Conservation (phyloP, 1,140 invertebrate genomes). For the Saccostrea echinata region DNA sequence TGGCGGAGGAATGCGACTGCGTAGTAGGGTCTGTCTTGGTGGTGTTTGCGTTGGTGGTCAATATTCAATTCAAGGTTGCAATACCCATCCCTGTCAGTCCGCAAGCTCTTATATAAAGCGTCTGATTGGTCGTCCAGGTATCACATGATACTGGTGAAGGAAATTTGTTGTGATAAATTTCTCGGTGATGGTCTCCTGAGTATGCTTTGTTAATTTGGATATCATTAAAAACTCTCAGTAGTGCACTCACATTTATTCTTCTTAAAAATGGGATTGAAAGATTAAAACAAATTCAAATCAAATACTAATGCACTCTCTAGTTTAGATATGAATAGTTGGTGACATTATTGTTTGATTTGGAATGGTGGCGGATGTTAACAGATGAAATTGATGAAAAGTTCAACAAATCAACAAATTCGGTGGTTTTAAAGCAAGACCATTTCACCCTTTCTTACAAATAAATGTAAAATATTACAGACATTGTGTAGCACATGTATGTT, state of each 20-base stretch:
- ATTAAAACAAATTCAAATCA: too few relatives aligned
- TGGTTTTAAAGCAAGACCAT: too few relatives aligned
- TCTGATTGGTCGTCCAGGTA: neutral
- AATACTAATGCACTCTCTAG: too few relatives aligned
- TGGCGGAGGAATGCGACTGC: conserved; percentile 20
- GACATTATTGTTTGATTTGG: too few relatives aligned
- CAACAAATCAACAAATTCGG: too few relatives aligned
- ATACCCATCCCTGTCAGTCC: neutral
- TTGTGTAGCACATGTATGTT: too few relatives aligned
- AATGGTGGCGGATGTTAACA: too few relatives aligned
- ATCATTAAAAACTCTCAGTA: neutral
- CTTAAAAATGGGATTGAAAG: too few relatives aligned
- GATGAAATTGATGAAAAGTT: too few relatives aligned
- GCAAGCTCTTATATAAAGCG: neutral
- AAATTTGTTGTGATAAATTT: neutral
- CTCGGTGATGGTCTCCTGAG: neutral
- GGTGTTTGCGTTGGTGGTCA: neutral
- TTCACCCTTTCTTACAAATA: too few relatives aligned
- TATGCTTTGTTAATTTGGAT: neutral
- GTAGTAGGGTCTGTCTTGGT: neutral
- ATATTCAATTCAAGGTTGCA: neutral
- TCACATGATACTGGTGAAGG: neutral
- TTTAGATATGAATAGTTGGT: too few relatives aligned
- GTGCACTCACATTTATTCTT: neutral
- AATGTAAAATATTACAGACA: too few relatives aligned